These are phyloP conservation scores for Istiophorus platypterus DNA, from an alignment of 2,113 vertebrate genomes.

Conservation along the genomic window DNA sequence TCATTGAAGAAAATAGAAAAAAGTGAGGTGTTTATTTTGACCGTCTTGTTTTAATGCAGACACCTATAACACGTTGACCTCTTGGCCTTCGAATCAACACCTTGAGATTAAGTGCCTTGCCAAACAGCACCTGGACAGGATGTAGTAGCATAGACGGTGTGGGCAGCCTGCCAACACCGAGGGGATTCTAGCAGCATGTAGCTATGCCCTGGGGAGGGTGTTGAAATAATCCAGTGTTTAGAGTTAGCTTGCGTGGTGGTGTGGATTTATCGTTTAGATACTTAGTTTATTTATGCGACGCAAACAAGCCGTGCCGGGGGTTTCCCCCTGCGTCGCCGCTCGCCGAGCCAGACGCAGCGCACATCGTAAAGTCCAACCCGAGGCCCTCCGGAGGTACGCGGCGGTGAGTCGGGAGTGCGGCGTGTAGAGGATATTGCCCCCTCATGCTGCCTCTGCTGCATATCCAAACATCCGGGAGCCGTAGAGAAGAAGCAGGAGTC, in stretches of 20 bases:
- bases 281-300: conserved; percentile 15
- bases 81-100: too few relatives aligned
- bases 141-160: background rate
- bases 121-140: too few relatives aligned
- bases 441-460: conserved; percentile 18
- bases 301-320: background rate
- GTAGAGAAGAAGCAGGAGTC: conserved; percentile 9
- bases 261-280: conserved; percentile 26
- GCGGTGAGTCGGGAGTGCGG: background rate
- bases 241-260: conserved; percentile 33
- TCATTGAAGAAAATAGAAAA: too few relatives aligned
- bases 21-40: too few relatives aligned
- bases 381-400: background rate
- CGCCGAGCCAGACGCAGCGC: background rate
- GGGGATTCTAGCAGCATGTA: background rate
- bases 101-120: background rate
- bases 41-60: too few relatives aligned
- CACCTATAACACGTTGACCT: background rate
- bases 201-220: background rate
- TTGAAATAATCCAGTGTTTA: conserved; percentile 14
- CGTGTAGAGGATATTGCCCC: conserved; percentile 35
- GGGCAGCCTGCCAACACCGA: background rate
- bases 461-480: conserved; percentile 53
- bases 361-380: conserved; percentile 1
- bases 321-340: conserved; percentile 4